These are phyloP conservation scores for Harpagus bidentatus DNA, from an alignment of 2,113 vertebrate genomes.

Conservation along the genomic window DNA sequence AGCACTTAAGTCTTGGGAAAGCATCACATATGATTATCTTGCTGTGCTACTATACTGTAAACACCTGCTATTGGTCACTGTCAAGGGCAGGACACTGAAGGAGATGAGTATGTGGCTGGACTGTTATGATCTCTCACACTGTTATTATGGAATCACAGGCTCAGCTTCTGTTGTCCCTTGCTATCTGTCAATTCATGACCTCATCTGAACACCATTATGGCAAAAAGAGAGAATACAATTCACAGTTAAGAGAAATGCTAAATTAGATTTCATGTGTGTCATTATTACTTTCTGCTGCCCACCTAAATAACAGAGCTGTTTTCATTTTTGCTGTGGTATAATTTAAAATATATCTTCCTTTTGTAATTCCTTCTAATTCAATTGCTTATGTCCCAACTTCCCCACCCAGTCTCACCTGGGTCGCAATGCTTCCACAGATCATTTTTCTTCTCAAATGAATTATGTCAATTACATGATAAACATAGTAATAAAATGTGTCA, in stretches of 20 bases:
- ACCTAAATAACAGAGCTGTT: background rate
- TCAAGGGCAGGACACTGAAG: accelerated
- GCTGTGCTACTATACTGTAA: background rate
- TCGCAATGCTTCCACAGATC: background rate
- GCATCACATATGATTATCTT: background rate
- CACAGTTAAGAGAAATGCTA: background rate
- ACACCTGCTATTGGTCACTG: background rate
- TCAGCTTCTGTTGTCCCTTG: background rate
- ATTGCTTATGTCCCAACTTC: background rate
- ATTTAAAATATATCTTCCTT: background rate
- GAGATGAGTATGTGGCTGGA: background rate
- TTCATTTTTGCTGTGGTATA: background rate
- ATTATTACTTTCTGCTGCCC: background rate
- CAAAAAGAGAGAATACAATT: background rate
- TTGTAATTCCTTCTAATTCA: background rate
- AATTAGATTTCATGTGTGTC: background rate
- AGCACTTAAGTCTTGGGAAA: background rate
- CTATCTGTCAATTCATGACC: background rate
- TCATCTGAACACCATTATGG: background rate
- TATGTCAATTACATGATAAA: background rate
- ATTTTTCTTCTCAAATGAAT: background rate
- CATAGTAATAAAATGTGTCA: accelerated
- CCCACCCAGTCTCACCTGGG: background rate
- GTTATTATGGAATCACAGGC: background rate
- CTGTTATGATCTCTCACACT: accelerated